Evolutionary conservation across 2,113 vertebrate species (phyloP), one percentile per base, ranked within the genome.

Genomic region (Engraulis encrasicolus): DNA sequence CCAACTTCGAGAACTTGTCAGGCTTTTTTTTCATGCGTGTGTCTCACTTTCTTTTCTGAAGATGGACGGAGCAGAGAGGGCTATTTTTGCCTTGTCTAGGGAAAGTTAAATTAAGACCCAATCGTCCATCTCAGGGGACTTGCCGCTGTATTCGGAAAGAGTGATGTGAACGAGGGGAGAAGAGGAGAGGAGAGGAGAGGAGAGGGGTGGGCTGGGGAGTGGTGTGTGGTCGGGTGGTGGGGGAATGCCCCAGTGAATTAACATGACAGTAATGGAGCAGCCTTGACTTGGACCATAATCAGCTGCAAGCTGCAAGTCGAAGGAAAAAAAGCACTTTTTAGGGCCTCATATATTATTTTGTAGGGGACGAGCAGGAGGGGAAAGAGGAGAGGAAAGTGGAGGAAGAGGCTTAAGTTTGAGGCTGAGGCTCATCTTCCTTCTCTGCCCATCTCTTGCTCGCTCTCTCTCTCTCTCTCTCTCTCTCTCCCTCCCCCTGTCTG

Each of bases 51-150:
- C 71, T 81, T 84, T 49, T 45, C 66, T 74, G 66, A 74, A 58
- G 66, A 87, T 80, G 81, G 86, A n/a, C n/a, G n/a, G n/a, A n/a
- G n/a, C n/a, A n/a, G n/a, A 81, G 83, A 86, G 61, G 87, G 74
- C 71, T 85, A 86, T 86, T 82, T 79, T 81, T 81, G 50, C 52
- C 80, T 81, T 81, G 74, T 83, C 85, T 84, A 83, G 81, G 86
- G 84, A 71, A 78, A 86, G 86, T 89, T 90, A 90, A 88, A 92
- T 81, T 86, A 88, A 92, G 78, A 87, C 77, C 83, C 34, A 14
- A 50, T 45, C 50, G 79, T 81, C 80, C 80, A 58, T 85, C 84
- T 31, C 36, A 80, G 23, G 61, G 50, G 80, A 83, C 78, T 74
- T 48, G 2, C 81, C 80, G 82, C 79, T 86, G 82, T 45, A 52